phyloP scores from a whole-genome alignment of 1,140 invertebrate species.

The Diprion similis region DNA sequence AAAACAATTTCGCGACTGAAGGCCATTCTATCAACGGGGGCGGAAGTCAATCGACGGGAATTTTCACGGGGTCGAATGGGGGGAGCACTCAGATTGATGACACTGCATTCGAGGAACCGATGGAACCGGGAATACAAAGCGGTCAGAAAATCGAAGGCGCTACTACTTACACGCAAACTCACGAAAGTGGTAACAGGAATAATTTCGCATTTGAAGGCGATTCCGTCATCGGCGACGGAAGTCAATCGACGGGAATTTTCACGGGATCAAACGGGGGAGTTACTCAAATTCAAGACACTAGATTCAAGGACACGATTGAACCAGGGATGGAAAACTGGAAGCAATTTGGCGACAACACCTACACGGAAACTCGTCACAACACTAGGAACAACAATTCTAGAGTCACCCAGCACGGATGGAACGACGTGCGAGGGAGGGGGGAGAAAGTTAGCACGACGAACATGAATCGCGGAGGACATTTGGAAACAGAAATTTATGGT shows the following conservation, averaged over 20 bases:
- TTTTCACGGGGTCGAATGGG: neutral
- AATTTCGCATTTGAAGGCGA: neutral
- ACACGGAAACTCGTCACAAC: no score
- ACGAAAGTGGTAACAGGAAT: no score
- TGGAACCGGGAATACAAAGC: no score
- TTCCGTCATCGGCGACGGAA: neutral
- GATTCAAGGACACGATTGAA: no score
- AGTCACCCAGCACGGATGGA: neutral
- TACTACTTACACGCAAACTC: no score
- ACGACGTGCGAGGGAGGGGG: constrained; percentile 5
- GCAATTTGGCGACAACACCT: no score
- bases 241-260: neutral
- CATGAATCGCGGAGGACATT: neutral
- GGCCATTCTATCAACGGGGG: neutral
- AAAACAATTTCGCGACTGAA: neutral
- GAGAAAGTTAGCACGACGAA: neutral
- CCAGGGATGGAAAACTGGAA: no score
- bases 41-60: neutral
- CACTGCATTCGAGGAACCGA: no score
- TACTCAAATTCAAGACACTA: neutral
- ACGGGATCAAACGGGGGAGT: neutral
- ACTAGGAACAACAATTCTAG: neutral
- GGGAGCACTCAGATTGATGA: neutral
- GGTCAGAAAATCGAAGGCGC: no score
- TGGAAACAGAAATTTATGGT: neutral